Percentiles rank a stretch among this genome's conserved stretches.
Evolutionary conservation across 2,888 invertebrate genomes (phyloP).

Genomic region (Minunthozetes semirufus): DNA sequence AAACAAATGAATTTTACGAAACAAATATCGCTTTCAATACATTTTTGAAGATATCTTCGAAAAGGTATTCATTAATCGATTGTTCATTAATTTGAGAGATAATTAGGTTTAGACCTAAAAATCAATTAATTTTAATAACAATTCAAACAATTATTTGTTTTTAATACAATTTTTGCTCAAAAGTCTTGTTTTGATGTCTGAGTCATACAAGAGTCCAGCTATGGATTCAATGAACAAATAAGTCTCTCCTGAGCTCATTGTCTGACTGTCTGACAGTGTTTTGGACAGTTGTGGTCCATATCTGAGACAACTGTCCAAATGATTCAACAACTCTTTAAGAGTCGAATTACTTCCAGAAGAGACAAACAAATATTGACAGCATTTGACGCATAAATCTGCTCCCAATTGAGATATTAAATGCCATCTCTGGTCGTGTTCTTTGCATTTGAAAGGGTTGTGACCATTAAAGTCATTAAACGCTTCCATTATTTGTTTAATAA

Average conservation of each 20-base stretch:
- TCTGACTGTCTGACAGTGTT: too few relatives aligned
- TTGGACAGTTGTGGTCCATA: neutral
- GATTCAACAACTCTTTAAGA: neutral
- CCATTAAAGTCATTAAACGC: too few relatives aligned
- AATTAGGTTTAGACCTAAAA: neutral
- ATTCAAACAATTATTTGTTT: neutral
- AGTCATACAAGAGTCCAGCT: too few relatives aligned
- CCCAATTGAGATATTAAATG: neutral
- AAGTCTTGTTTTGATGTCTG: neutral
- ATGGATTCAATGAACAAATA: neutral
- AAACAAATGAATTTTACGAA: neutral
- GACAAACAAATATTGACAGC: neutral
- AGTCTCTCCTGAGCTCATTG: neutral
- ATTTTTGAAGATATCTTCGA: neutral
- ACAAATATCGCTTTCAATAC: neutral
- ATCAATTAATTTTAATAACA: neutral
- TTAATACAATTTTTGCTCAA: slow-evolving; percentile 1
- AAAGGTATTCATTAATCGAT: neutral
- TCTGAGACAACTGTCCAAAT: neutral
- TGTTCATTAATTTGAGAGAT: neutral
- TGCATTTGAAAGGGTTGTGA: neutral
- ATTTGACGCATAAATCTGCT: neutral
- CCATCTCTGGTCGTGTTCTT: neutral
- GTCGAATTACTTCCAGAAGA: neutral
- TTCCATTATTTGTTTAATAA: neutral